Evolutionary conservation across 2,797 vertebrate genomes (phyloP).

Genomic region (Enteromius thamalakanensis): DNA sequence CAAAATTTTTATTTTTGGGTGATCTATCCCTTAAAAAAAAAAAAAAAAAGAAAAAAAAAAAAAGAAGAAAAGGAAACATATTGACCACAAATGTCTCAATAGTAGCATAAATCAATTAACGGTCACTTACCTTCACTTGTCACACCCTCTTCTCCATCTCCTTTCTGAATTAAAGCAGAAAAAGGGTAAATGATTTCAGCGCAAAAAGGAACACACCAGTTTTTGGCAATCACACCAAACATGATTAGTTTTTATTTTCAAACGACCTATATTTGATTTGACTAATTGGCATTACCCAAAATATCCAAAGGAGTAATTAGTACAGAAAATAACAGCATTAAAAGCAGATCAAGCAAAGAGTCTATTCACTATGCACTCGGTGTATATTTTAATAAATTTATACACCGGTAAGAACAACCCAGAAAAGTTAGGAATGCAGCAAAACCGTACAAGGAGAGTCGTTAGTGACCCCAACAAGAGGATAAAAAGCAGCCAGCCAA

Average conservation of each 20-base stretch:
- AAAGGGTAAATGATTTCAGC: neutral
- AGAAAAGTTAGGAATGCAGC: slow-evolving; percentile 17
- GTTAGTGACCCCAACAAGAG: slow-evolving; percentile 40
- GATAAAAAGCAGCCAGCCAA: slow-evolving; percentile 26
- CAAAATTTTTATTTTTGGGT: no score
- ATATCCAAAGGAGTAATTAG: slow-evolving; percentile 29
- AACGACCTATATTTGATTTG: neutral
- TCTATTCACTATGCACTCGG: neutral
- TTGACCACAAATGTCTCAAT: neutral
- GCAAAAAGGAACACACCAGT: slow-evolving; percentile 9
- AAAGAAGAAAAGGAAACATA: neutral
- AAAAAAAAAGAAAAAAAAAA: neutral
- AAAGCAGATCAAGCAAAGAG: slow-evolving; percentile 9
- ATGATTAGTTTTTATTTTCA: neutral
- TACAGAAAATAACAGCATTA: slow-evolving; percentile 2
- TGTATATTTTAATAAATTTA: neutral
- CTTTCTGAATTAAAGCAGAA: slow-evolving; percentile 78
- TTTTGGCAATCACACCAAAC: neutral
- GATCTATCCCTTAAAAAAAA: no score
- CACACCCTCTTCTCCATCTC: slow-evolving; percentile 95
- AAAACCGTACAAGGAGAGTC: neutral
- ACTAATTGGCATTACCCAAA: slow-evolving; percentile 1
- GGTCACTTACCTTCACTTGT: slow-evolving; percentile 91
- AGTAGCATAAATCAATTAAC: neutral
- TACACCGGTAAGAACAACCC: slow-evolving; percentile 24